Percentiles rank a stretch among this genome's conserved stretches.
Evolutionary conservation across 2,797 vertebrate species (phyloP).

Genomic region (Micrastur ruficollis): DNA sequence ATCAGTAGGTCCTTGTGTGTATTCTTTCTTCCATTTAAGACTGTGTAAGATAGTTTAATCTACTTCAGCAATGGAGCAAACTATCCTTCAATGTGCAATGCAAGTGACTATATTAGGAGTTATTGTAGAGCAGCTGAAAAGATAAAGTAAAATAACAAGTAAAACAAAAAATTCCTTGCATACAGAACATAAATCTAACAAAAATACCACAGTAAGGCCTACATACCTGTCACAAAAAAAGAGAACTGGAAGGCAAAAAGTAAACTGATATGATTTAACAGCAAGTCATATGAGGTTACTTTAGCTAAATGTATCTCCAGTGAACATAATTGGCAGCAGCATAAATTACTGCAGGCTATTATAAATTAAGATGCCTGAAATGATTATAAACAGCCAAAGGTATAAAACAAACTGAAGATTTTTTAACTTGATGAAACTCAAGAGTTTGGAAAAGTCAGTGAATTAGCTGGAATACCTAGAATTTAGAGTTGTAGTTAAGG

Average conservation of each 20-base stretch:
- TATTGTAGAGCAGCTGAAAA: background rate
- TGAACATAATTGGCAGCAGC: background rate
- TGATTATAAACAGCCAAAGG: slow-evolving; percentile 1
- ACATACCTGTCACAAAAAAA: background rate
- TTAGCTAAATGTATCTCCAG: background rate
- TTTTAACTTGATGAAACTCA: background rate
- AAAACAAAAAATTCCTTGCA: background rate
- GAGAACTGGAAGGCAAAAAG: background rate
- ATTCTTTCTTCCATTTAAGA: background rate
- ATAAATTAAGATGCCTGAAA: background rate
- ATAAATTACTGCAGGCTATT: background rate
- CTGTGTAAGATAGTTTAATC: background rate
- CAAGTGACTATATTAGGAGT: background rate
- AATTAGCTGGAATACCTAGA: background rate
- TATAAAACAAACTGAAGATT: background rate
- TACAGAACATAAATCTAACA: background rate
- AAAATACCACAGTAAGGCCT: background rate
- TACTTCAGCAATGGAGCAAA: background rate
- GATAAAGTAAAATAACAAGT: background rate
- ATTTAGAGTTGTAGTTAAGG: background rate
- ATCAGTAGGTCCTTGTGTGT: background rate
- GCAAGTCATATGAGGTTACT: background rate
- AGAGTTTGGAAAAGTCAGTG: background rate
- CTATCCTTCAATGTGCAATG: background rate
- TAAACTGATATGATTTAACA: background rate